A percentile compares a stretch with the other conserved stretches of the same genome.
Conservation (phyloP, 2,888 invertebrate species). For the Lasioglossum figueresi region DNA sequence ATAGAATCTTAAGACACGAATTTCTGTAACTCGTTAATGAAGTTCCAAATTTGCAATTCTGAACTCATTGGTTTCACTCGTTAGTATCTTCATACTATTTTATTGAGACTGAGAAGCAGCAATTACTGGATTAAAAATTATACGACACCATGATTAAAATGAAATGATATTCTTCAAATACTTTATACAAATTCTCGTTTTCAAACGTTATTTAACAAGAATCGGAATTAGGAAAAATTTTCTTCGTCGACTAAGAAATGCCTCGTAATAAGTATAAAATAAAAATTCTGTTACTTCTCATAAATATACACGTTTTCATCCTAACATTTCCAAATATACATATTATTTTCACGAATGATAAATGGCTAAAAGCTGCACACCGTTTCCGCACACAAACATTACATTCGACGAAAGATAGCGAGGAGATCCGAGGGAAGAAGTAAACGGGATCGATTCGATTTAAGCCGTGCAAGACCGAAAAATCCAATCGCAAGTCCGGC, state of each 20-base stretch:
- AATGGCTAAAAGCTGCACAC: background rate
- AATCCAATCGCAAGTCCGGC: background rate
- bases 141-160: no score
- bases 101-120: no score
- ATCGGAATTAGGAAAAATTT: no score
- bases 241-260: background rate
- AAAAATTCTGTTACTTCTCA: background rate
- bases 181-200: no score
- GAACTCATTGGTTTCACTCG: background rate
- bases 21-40: no score
- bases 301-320: background rate
- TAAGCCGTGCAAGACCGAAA: constrained; percentile 2
- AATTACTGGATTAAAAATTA: no score
- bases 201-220: no score
- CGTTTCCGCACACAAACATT: background rate
- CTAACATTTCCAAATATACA: background rate
- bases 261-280: background rate
- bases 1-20: background rate
- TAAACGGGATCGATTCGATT: background rate
- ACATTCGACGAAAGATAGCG: no score
- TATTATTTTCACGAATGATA: background rate
- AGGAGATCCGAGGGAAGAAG: background rate
- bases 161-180: no score
- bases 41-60: background rate
- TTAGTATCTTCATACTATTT: background rate